Percentiles rank a stretch among this genome's conserved stretches.
These are phyloP conservation scores for Acanthoscelides obtectus DNA, from an alignment of 2,888 invertebrate species.

Conservation along the genomic window DNA sequence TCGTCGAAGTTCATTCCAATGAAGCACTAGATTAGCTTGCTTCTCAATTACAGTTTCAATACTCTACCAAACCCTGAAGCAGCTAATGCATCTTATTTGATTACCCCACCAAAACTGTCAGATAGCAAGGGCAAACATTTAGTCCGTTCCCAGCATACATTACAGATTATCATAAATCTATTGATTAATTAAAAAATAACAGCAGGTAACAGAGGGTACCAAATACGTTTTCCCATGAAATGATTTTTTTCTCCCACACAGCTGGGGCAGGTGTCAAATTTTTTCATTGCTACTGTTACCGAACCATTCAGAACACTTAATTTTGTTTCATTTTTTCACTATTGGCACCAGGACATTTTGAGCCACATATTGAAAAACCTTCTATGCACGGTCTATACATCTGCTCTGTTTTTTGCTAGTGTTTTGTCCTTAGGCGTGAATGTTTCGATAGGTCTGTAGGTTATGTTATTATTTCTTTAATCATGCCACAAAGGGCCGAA, in stretches of 20 bases:
- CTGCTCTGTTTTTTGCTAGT: neutral
- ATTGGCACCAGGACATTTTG: neutral
- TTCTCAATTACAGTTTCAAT: too few relatives aligned
- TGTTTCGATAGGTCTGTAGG: neutral
- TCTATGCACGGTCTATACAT: neutral
- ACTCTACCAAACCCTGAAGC: too few relatives aligned
- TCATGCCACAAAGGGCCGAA: neutral
- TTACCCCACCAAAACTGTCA: too few relatives aligned
- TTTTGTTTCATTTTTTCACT: neutral
- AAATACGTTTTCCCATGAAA: constrained; percentile 3
- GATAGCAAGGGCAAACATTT: too few relatives aligned
- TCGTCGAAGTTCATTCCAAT: too few relatives aligned
- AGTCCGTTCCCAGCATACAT: too few relatives aligned
- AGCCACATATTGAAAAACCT: neutral
- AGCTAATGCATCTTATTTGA: too few relatives aligned
- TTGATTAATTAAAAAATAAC: neutral
- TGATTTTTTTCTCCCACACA: neutral
- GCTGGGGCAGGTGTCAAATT: constrained; percentile 2
- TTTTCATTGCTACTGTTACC: neutral
- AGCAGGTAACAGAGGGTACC: neutral
- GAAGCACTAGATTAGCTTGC: too few relatives aligned
- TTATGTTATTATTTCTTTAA: neutral
- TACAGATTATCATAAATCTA: neutral
- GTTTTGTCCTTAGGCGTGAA: neutral
- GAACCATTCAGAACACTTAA: neutral